Evolutionary conservation across 2,113 vertebrate genomes (phyloP), one percentile per base, ranked within the genome.

Genomic region (Amphiprion percula): DNA sequence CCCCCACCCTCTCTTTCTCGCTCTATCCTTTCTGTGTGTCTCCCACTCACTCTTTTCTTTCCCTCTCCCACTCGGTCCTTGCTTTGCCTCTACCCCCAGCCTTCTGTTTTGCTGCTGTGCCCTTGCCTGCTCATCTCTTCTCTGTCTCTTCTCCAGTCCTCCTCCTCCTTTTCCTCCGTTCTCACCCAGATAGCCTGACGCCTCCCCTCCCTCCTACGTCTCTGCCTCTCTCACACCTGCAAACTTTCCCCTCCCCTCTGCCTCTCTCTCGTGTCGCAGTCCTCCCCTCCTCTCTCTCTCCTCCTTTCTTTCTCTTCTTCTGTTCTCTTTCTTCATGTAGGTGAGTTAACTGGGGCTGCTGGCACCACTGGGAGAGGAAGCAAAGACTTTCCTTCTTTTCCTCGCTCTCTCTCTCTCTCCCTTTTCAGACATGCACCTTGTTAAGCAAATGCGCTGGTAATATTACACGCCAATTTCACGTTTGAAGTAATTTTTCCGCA

Each of bases 281-380:
- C 83, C 83, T 87, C 79, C 71, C 76, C 60, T 81, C 69, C 66
- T 77, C 62, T 63, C 55, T 30, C 15, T 61, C 69, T 63, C 67
- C 65, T 75, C 39, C 61, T 63, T 64, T 58, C 64, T 69, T 73
- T 55, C 82, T 77, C 65, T 77, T 50, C 61, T 70, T 74, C 74
- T 83, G 80, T 75, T 90, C 91, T 88, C 87, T 80, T 85, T 93
- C 90, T 93, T 80, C 91, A 92, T 94, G 74, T 93, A 93, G 90
- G 93, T 92, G 91, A 93, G 88, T 86, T 93, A 95, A 94, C 87
- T 94, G 91, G 93, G 93, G 80, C 93, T 94, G 88, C 88, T 88
- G 83, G 87, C 87, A 92, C 93, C 92, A 88, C 79, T 90, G 92
- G 93, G 92, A 94, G 80, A 80, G 68, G 49, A 79, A 70, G 67